Base-by-base conservation (phyloP, 2,888 invertebrate species). In the Sarcophaga carnaria region DNA sequence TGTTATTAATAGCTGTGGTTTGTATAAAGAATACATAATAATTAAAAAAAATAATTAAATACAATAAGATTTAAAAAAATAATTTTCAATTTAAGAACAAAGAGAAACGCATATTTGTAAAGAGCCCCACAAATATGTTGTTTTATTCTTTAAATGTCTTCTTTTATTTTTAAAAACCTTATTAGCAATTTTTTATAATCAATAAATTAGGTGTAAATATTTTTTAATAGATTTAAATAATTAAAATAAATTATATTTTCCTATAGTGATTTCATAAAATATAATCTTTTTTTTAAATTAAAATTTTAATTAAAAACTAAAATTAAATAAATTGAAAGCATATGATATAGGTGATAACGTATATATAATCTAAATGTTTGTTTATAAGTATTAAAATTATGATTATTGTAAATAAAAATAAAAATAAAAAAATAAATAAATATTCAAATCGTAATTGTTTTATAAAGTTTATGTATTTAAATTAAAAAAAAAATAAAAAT, bases 121-220 rank as follows among this genome's bases (percentile, higher is more conserved):
- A 45, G 76, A 82, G 76, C 81, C 76, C 81, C 69, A 76, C 76
- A 82, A 64, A 70, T 70, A 76, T 70, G 69, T 76, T 45, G 12
- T 75, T 49, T 62, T 67, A 47, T n/a, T n/a, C 20, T 67, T 45
- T 67, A 20, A 64, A 14, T 64, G 64, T 11, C 49, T 20, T 17
- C 54, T 54, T 54, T 54, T 14, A 17, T 54, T 54, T 54, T 54
- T 17, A 14, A 17, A 54, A 54, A 54, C 17, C 4, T 14, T 14
- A 54, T 54, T 14, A 54, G 4, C 0, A 54, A 54, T 14, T 14
- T 54, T 49, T 54, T 17, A 37, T 37, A 37, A 37, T 10, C 0
- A 14, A 49, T 2, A 14, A 4, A 54, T 54, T 54, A 14, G 17
- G 17, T 54, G 17, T 54, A 54, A 54, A 54, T 54, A 14, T 54